Conservation (phyloP, 1,140 invertebrate genomes). For the Pseudomyrmex concolor region DNA sequence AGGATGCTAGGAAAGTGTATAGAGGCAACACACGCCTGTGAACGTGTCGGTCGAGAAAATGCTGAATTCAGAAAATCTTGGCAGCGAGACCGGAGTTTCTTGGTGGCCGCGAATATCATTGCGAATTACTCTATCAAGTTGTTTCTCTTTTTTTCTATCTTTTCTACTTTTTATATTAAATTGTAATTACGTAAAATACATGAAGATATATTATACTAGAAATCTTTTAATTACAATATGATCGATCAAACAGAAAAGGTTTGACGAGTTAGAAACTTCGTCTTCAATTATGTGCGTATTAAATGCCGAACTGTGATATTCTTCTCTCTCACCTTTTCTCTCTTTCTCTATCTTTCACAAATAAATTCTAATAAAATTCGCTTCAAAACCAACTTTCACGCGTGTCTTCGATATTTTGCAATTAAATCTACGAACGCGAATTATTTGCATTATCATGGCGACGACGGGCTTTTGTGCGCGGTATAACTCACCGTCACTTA, state of each 20-base stretch:
- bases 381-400: too few relatives aligned
- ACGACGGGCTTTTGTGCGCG: neutral
- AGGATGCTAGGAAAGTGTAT: neutral
- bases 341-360: too few relatives aligned
- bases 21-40: neutral
- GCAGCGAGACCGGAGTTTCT: conserved; percentile 2
- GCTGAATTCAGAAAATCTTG: conserved; percentile 31
- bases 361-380: too few relatives aligned
- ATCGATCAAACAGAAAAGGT: neutral
- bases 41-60: conserved; percentile 17
- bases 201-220: neutral
- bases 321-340: too few relatives aligned
- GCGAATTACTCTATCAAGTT: neutral
- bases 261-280: neutral
- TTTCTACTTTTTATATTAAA: neutral
- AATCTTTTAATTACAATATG: neutral
- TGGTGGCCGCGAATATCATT: conserved; percentile 8
- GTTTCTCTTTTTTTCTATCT: neutral
- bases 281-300: neutral
- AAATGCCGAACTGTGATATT: too few relatives aligned
- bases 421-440: conserved; percentile 28
- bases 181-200: neutral
- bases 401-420: neutral
- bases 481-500: conserved; percentile 20
- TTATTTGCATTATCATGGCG: conserved; percentile 13